Conservation (phyloP, 2,113 vertebrate species). For the Apodemus speciosus region DNA sequence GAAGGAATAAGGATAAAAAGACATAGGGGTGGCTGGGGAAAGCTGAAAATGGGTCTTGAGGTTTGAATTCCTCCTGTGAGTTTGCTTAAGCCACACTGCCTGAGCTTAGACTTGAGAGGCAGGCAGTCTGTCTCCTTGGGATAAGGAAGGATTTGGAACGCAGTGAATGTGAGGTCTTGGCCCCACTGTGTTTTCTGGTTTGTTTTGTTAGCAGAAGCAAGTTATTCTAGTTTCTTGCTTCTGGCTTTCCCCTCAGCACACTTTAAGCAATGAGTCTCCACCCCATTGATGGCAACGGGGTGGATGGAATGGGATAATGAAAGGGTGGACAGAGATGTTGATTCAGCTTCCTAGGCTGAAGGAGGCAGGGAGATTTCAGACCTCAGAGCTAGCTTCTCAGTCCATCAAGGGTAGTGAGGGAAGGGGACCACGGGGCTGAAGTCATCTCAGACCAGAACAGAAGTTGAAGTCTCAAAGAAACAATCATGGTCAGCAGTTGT, state of each 20-base stretch:
- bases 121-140: slow-evolving; percentile 79
- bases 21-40: slow-evolving; percentile 26
- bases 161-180: slow-evolving; percentile 76
- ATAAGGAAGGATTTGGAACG: slow-evolving; percentile 80
- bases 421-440: not conserved
- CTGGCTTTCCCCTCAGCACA: slow-evolving; percentile 72
- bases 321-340: slow-evolving; percentile 70
- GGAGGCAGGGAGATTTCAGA: slow-evolving; percentile 56
- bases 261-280: slow-evolving; percentile 68
- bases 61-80: slow-evolving; percentile 73
- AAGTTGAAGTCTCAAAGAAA: not conserved
- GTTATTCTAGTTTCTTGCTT: slow-evolving; percentile 79
- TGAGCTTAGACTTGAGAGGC: slow-evolving; percentile 73
- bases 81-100: slow-evolving; percentile 78
- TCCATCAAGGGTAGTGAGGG: not conserved
- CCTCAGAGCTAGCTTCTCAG: slow-evolving; percentile 34
- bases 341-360: slow-evolving; percentile 69
- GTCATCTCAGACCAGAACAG: not conserved
- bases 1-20: slow-evolving; percentile 41
- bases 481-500: not conserved
- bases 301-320: slow-evolving; percentile 73
- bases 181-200: slow-evolving; percentile 78
- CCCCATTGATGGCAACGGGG: slow-evolving; percentile 56
- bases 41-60: slow-evolving; percentile 76
- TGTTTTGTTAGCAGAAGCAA: slow-evolving; percentile 79